Evolutionary conservation across 2,113 vertebrate genomes (phyloP).

Genomic region (Gallinago media): DNA sequence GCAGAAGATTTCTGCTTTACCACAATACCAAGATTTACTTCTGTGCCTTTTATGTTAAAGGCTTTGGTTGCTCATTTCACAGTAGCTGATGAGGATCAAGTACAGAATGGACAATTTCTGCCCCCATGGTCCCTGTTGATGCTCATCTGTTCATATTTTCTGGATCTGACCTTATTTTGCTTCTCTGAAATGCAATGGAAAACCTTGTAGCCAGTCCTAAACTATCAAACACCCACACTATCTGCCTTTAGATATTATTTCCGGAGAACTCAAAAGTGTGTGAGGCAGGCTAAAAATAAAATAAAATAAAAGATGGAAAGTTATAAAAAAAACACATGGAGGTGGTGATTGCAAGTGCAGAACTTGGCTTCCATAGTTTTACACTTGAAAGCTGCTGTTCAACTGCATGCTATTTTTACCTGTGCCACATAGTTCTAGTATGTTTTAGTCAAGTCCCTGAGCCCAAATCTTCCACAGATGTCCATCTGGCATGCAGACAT

Average conservation of each 20-base stretch:
- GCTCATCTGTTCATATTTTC: not conserved
- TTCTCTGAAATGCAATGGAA: not conserved
- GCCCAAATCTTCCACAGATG: not conserved
- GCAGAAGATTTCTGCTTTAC: not conserved
- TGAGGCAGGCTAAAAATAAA: not conserved
- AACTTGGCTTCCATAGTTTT: not conserved
- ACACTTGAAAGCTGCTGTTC: not conserved
- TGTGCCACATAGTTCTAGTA: not conserved
- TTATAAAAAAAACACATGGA: not conserved
- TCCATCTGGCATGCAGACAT: not conserved
- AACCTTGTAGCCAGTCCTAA: not conserved
- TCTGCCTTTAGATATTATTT: not conserved
- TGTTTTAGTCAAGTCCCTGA: not conserved
- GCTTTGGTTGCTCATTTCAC: not conserved
- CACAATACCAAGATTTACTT: not conserved
- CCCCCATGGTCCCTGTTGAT: not conserved
- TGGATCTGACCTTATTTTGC: not conserved
- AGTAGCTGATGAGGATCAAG: not conserved
- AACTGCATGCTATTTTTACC: not conserved
- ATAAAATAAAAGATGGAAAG: not conserved
- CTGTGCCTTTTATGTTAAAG: not conserved
- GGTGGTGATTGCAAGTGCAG: not conserved
- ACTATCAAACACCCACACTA: not conserved
- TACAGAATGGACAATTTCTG: not conserved
- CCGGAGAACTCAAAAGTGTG: not conserved